Percentiles rank a stretch among this genome's conserved stretches.
Evolutionary conservation across 2,888 invertebrate genomes (phyloP).

Genomic region (Agapostemon virescens): DNA sequence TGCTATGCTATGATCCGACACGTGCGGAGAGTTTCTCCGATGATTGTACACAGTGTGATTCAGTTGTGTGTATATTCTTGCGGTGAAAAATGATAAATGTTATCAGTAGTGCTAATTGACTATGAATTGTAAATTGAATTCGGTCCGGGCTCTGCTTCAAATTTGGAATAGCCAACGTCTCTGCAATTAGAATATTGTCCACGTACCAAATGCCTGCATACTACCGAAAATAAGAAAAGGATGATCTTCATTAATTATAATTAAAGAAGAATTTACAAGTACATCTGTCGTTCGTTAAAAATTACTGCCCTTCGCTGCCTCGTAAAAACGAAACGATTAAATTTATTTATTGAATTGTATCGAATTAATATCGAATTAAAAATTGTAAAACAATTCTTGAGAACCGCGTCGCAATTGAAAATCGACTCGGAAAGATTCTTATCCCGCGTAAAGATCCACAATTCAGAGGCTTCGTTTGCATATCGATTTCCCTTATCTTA

Average conservation of each 20-base stretch:
- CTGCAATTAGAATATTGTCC: background rate
- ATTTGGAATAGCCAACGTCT: background rate
- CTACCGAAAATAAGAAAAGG: background rate
- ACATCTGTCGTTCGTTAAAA: background rate
- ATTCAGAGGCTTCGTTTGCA: background rate
- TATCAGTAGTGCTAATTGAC: background rate
- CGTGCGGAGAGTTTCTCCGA: background rate
- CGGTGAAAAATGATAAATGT: background rate
- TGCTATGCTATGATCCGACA: background rate
- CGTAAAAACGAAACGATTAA: background rate
- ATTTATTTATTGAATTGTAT: background rate
- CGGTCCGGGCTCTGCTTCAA: background rate
- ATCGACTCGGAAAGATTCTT: background rate
- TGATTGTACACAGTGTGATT: background rate
- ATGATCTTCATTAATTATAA: too few species aligned
- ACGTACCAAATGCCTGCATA: background rate
- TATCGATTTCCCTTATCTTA: background rate
- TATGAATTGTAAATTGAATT: background rate
- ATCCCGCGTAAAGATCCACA: background rate
- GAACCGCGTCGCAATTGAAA: too few species aligned
- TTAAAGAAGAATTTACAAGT: background rate
- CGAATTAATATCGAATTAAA: background rate
- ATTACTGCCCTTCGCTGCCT: background rate
- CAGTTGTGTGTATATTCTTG: background rate
- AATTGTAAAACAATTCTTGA: background rate